Evolutionary conservation across 2,113 vertebrate species (phyloP).

Genomic region (Entelurus aequoreus): DNA sequence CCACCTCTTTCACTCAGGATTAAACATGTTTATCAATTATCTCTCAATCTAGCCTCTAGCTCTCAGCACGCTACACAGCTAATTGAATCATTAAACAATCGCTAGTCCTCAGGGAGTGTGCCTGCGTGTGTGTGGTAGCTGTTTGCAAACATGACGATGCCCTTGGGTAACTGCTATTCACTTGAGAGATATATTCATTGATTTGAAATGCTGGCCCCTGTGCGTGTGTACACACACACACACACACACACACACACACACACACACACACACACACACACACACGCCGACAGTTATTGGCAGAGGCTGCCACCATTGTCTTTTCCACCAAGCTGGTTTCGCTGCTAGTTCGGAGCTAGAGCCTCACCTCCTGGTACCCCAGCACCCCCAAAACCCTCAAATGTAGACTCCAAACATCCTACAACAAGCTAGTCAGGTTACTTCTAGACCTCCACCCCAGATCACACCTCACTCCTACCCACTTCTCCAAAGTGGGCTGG

Average conservation of each 20-base stretch:
- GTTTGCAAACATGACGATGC: conserved; percentile 91
- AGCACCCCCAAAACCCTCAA: too few species aligned
- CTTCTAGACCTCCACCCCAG: too few species aligned
- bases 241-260: conserved; percentile 23
- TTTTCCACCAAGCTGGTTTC: too few species aligned
- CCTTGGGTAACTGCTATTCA: conserved; percentile 80
- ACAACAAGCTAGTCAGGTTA: too few species aligned
- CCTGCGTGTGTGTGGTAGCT: conserved; percentile 54
- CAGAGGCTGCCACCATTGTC: conserved; percentile 68
- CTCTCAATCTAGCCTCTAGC: conserved; percentile 81
- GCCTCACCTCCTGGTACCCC: too few species aligned
- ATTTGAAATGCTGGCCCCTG: conserved; percentile 64
- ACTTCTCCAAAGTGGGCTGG: too few species aligned
- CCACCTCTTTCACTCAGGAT: conserved; percentile 54
- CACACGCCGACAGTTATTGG: conserved; percentile 46
- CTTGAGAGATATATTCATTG: conserved; percentile 99
- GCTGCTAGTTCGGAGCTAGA: too few species aligned
- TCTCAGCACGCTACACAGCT: conserved; percentile 87
- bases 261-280: conserved; percentile 3
- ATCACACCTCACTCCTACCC: too few species aligned
- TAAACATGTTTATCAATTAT: conserved; percentile 81
- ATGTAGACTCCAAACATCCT: too few species aligned
- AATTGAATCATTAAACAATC: conserved; percentile 99
- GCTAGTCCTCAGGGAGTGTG: conserved; percentile 82
- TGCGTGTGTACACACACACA: conserved; percentile 12